These are phyloP conservation scores for Okamejei kenojei DNA, from an alignment of 2,797 vertebrate genomes.

Conservation along the genomic window DNA sequence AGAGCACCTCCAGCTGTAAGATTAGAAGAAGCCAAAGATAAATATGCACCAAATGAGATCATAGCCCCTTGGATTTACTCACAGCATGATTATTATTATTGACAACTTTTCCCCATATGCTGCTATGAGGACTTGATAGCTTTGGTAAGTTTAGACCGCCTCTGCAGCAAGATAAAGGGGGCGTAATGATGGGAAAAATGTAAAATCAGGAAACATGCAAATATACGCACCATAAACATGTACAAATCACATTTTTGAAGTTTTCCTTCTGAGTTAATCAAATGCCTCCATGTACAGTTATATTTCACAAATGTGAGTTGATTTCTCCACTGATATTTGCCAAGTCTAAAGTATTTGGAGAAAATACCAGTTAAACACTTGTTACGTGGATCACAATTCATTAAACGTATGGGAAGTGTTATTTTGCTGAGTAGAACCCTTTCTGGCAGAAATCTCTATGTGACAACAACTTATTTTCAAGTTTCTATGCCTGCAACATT, in stretches of 20 bases:
- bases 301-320: neutral
- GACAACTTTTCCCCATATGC: no score
- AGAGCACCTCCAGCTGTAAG: neutral
- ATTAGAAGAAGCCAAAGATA: neutral
- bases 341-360: neutral
- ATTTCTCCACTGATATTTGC: neutral
- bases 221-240: neutral
- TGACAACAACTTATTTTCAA: neutral
- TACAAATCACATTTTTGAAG: neutral
- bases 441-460: neutral
- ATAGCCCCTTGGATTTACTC: no score
- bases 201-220: neutral
- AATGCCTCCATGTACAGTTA: neutral
- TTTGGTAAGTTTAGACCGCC: no score
- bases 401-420: neutral
- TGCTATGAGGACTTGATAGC: no score
- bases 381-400: neutral
- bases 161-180: no score
- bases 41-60: neutral
- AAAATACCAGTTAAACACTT: conserved; percentile 5
- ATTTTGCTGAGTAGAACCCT: neutral
- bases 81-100: no score
- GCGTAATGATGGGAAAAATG: neutral
- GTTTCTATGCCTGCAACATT: neutral
- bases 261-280: neutral